A percentile compares a stretch with the other conserved stretches of the same genome.
These are phyloP conservation scores for Cylas formicarius DNA, from an alignment of 1,140 invertebrate genomes.

Conservation along the genomic window DNA sequence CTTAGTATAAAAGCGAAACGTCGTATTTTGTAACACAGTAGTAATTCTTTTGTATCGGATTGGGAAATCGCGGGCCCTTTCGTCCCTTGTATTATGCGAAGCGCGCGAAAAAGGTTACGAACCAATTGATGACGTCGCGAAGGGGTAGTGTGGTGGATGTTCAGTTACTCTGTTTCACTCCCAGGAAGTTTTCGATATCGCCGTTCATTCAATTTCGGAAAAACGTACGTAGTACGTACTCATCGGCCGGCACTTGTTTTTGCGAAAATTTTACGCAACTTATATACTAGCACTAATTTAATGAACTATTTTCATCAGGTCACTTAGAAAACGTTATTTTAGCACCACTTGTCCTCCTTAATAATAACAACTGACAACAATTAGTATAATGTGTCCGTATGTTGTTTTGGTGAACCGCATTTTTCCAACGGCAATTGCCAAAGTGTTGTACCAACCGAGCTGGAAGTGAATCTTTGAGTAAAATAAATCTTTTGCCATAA, in stretches of 20 bases:
- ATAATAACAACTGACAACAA: background rate
- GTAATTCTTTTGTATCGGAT: background rate
- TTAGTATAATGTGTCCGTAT: too few species aligned
- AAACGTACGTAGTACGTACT: constrained; percentile 17
- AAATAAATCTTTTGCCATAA: too few species aligned
- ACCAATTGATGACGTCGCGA: constrained; percentile 8
- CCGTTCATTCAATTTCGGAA: constrained; percentile 12
- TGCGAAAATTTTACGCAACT: too few species aligned
- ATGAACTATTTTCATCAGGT: too few species aligned
- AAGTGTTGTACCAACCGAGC: too few species aligned
- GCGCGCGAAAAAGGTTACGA: background rate
- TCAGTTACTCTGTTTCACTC: constrained; percentile 10
- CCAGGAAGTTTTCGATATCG: constrained; percentile 18
- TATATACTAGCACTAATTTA: too few species aligned
- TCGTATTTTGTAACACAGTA: background rate
- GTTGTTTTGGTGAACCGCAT: too few species aligned
- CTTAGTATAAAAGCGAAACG: background rate
- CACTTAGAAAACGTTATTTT: constrained; percentile 1
- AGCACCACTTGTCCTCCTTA: background rate
- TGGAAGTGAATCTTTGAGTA: too few species aligned
- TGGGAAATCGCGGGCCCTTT: too few species aligned
- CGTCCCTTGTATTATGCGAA: background rate
- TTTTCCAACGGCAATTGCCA: too few species aligned
- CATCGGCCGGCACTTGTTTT: too few species aligned
- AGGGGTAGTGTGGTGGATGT: constrained; percentile 15